Evolutionary conservation across 2,797 vertebrate species (phyloP), one percentile per base, ranked within the genome.

Genomic region (Enteromius treurensis): DNA sequence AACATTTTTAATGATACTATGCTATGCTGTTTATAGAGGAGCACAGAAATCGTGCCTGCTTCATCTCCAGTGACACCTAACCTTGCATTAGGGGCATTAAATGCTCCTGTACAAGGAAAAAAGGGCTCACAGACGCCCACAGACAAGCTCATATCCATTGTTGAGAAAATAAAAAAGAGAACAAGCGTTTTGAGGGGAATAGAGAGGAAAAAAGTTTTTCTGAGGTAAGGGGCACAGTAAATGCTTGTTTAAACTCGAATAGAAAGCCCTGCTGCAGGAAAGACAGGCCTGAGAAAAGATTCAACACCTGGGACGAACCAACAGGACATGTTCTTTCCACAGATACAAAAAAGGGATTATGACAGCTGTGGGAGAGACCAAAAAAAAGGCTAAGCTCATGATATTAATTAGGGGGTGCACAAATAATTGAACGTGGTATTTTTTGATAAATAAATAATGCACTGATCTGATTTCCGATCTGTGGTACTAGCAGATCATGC

Each of bases 21-120:
- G 82, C 88, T 89, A 87, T 92, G 91, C 90, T 89, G 88, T 90
- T 92, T 91, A 81, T 85, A 77, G 79, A 84, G 69, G 67, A 82
- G 64, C 84, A 84, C 74, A 91, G 86, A 87, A 87, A 53, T 7
- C 23, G 77, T n/a, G 84, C 58, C 26, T 77, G 86, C 93, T 93
- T 94, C 89, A 92, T 94, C 91, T 93, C 90, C 77, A 85, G 89
- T 91, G 93, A 93, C 84, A 89, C 90, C 91, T 92, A 92, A 91
- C 90, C 87, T 90, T 92, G 92, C 89, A 90, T 91, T 92, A 93
- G 90, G 92, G 91, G 92, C 93, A 94, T 93, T 93, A 94, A 94
- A 93, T 90, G 86, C 87, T 90, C 88, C 79, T 84, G 79, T 81
- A 83, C 87, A 86, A 90, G 68, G 42, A 45, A 81, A 45, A 78